phyloP scores from a whole-genome alignment of 2,797 vertebrate genomes.

The Tauraco hartlaubi region DNA sequence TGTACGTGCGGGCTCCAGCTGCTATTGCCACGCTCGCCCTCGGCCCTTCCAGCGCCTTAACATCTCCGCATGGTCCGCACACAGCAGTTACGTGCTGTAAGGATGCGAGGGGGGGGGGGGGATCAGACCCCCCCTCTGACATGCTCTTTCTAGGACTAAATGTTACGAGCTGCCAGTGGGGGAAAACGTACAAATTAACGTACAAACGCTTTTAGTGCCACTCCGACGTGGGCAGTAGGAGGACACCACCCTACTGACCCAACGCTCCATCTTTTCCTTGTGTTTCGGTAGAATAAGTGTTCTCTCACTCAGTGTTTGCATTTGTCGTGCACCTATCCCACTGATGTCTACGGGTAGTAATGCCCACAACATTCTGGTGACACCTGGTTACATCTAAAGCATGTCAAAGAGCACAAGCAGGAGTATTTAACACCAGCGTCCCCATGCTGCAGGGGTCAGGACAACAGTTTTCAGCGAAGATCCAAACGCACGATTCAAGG shows the following conservation, averaged over 20 bases:
- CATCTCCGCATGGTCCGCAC: rapidly evolving
- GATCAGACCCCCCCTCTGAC: background rate
- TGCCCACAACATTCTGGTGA: background rate
- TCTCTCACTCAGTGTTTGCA: background rate
- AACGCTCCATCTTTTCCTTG: background rate
- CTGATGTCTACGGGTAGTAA: background rate
- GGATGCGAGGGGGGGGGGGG: background rate
- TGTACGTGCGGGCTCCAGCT: background rate
- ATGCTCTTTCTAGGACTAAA: background rate
- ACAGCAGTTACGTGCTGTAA: background rate
- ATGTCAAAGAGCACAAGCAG: background rate
- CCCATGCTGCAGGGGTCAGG: background rate
- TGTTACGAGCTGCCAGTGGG: background rate
- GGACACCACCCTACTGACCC: background rate
- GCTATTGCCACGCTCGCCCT: background rate
- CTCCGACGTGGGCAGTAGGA: background rate
- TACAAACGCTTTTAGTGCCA: too few relatives aligned
- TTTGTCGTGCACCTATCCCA: background rate
- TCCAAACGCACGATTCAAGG: rapidly evolving
- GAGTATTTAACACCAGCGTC: background rate
- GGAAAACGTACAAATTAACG: rapidly evolving
- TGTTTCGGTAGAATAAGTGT: background rate
- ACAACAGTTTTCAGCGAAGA: background rate
- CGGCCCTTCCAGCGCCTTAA: background rate
- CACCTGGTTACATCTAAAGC: background rate